A percentile compares a stretch with the other conserved stretches of the same genome.
phyloP scores from a whole-genome alignment of 2,113 vertebrate genomes.

The Rhinolophus sinicus region DNA sequence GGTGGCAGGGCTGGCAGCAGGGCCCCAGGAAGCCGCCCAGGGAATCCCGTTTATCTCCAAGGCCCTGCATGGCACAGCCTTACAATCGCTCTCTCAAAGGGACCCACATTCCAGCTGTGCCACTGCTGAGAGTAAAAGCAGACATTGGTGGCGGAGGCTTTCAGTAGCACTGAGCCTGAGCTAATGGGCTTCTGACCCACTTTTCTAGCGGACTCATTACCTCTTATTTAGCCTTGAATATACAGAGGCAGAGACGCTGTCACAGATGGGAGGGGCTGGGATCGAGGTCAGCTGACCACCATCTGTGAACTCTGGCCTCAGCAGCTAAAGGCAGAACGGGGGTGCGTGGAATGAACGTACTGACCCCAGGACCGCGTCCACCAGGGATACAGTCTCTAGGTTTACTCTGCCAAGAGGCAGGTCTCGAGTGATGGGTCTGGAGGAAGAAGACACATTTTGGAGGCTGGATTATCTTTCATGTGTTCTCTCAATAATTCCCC shows the following conservation, averaged over 20 bases:
- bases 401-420: neutral
- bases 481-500: neutral
- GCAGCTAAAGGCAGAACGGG: neutral
- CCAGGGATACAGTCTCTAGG: neutral
- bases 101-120: neutral
- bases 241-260: neutral
- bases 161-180: neutral
- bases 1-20: neutral
- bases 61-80: neutral
- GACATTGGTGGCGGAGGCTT: neutral
- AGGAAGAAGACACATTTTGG: neutral
- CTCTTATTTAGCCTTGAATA: neutral
- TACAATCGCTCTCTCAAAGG: neutral
- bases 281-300: neutral
- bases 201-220: conserved; percentile 26
- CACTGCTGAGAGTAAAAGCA: neutral
- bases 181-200: conserved; percentile 56
- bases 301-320: neutral
- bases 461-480: neutral
- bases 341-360: neutral
- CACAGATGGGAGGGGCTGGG: neutral
- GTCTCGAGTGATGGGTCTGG: neutral
- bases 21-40: neutral
- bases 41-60: neutral
- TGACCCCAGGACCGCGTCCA: neutral